Base-by-base conservation (phyloP, 2,888 invertebrate genomes). In the Microctonus brassicae region DNA sequence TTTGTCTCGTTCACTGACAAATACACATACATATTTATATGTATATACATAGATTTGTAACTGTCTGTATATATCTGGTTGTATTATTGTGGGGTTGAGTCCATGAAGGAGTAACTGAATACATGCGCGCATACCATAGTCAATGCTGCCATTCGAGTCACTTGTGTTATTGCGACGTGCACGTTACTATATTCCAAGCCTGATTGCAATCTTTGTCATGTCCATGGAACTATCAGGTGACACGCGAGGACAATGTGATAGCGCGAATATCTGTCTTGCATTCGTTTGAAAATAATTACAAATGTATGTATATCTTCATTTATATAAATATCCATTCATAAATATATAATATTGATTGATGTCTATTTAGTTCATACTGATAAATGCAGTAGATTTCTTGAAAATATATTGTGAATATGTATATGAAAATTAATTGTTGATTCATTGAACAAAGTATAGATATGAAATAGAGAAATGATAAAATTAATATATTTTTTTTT, bases 171-270 rank as follows among this genome's bases (percentile, higher is more conserved):
- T 65, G 53, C 65, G 20, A 20, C 34, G 65, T 53, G 39, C 55
- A 63, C 20, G 33, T 52, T 63, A 42, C 65, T 53, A 53, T 53
- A 53, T 24, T 53, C 47, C 29, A 26, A 62, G 9, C 17, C 36
- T 65, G 53, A 65, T 65, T 65, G 34, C 36, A 65, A 55, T 65
- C 53, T 65, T 65, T 29, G 20, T 13, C 55, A 53, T 65, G 53
- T 29, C 36, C 24, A 26, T n/a, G 55, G 53, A 24, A 57, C 57
- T 47, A 57, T 29, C 57, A 57, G n/a, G 26, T 55, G 24, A 55
- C 65, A 55, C 53, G 33, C 55, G 33, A 53, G 62, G 62, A 62
- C 62, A 62, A 36, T 39, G 42, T 24, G 62, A 7, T 33, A 58
- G 58, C 6, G 33, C 10, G 17, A 17, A 58, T 33, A 17, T 58